Percentiles rank a stretch among this genome's conserved stretches.
Conservation (phyloP, 2,113 vertebrate genomes). For the Pleuronectes platessa region DNA sequence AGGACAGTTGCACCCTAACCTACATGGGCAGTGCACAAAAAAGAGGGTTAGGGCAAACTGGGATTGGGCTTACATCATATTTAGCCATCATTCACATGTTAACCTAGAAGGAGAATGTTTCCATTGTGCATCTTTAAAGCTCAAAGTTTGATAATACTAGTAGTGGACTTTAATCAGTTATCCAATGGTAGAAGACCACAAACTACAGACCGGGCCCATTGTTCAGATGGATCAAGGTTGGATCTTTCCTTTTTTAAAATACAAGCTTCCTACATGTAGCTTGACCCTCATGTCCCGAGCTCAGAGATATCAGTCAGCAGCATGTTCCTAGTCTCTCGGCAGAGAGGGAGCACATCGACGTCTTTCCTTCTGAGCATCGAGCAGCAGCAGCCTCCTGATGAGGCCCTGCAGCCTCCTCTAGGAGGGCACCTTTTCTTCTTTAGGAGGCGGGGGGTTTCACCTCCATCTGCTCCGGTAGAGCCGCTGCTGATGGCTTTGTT, state of each 20-base stretch:
- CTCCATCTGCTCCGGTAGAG: neutral
- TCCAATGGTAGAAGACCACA: neutral
- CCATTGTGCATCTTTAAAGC: no score
- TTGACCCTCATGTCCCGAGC: constrained; percentile 16
- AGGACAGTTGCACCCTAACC: no score
- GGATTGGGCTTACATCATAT: no score
- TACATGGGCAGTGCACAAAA: no score
- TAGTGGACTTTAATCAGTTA: no score
- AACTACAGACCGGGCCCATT: neutral
- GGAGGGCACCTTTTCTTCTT: constrained; percentile 3
- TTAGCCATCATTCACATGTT: no score
- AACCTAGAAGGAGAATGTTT: no score
- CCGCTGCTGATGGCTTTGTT: neutral
- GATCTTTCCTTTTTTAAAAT: constrained; percentile 14
- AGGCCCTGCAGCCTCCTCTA: constrained; percentile 45
- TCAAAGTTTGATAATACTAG: no score
- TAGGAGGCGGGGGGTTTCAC: neutral
- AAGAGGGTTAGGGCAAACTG: no score
- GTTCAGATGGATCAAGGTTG: constrained; percentile 23
- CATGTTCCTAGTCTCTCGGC: constrained; percentile 16
- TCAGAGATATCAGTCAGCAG: constrained; percentile 31
- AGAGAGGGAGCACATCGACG: constrained; percentile 24
- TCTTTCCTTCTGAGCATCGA: constrained; percentile 10
- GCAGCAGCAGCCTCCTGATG: constrained; percentile 41
- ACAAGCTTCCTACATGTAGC: constrained; percentile 1